Evolutionary conservation across 2,888 invertebrate genomes (phyloP).

Genomic region (Alloplasta piceator): DNA sequence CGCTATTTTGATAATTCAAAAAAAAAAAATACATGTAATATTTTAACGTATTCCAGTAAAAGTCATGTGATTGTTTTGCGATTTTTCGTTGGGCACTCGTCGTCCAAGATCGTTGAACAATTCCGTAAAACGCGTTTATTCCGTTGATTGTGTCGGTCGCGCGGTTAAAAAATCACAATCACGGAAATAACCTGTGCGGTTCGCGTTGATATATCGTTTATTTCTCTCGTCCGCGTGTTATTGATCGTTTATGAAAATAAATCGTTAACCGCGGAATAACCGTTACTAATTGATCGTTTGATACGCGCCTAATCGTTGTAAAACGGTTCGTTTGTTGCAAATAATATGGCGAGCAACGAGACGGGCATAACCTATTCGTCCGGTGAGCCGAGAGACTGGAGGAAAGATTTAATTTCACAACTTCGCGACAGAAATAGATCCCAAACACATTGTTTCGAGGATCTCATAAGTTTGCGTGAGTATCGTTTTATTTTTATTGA

Average conservation of each 20-base stretch:
- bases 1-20: slow-evolving; percentile 74
- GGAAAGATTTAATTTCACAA: slow-evolving; percentile 88
- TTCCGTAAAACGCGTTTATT: neutral
- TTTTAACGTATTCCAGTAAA: slow-evolving; percentile 65
- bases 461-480: slow-evolving; percentile 93
- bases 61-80: slow-evolving; percentile 71
- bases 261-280: neutral
- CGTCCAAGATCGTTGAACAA: slow-evolving; percentile 9
- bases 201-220: slow-evolving; percentile 21
- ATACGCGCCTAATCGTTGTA: slow-evolving; percentile 5
- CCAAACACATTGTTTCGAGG: slow-evolving; percentile 90
- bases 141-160: slow-evolving; percentile 42
- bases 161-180: slow-evolving; percentile 60
- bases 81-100: slow-evolving; percentile 38
- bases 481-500: slow-evolving; percentile 67
- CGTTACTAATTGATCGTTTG: neutral
- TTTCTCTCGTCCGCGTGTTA: slow-evolving; percentile 1
- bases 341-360: slow-evolving; percentile 76
- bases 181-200: slow-evolving; percentile 20
- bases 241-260: neutral
- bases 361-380: slow-evolving; percentile 70
- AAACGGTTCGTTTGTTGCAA: slow-evolving; percentile 25
- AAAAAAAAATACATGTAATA: slow-evolving; percentile 46
- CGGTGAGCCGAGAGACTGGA: slow-evolving; percentile 86
- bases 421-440: slow-evolving; percentile 90